A percentile compares a stretch with the other conserved stretches of the same genome.
Evolutionary conservation across 2,888 invertebrate species (phyloP).

Genomic region (Euzophera pinguis): DNA sequence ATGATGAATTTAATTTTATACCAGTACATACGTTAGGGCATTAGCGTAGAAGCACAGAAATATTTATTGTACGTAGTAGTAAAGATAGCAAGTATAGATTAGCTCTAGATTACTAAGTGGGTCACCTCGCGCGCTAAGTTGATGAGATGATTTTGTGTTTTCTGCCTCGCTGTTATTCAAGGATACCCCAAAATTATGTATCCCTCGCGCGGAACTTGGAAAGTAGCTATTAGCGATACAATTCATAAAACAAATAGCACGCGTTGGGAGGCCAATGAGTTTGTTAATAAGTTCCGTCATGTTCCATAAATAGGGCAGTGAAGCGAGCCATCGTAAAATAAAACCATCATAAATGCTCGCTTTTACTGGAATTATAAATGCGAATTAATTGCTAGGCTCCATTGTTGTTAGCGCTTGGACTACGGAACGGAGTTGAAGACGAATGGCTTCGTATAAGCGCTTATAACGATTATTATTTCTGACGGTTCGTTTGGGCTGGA

Average conservation of each 20-base stretch:
- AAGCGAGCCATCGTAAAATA: slow-evolving; percentile 6
- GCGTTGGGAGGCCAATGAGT: slow-evolving; percentile 1
- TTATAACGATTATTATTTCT: too few species aligned
- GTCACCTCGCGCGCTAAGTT: too few species aligned
- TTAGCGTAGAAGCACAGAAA: too few species aligned
- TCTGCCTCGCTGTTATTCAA: background rate
- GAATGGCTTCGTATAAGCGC: too few species aligned
- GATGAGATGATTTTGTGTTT: too few species aligned
- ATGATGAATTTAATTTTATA: too few species aligned
- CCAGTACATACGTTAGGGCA: too few species aligned
- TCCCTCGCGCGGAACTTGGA: background rate
- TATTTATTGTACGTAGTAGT: too few species aligned
- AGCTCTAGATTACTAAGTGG: too few species aligned
- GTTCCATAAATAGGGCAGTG: slow-evolving; percentile 1
- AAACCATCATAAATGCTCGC: background rate
- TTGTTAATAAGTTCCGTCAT: background rate
- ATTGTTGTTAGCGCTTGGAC: background rate
- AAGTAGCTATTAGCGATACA: background rate
- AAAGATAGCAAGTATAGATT: too few species aligned
- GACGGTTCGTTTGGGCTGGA: too few species aligned
- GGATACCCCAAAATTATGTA: background rate
- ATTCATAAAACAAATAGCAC: background rate
- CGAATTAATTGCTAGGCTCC: background rate
- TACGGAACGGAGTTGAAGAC: background rate
- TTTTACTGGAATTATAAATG: background rate